Evolutionary conservation across 2,888 invertebrate species (phyloP).

Genomic region (Epistrophe eligans): DNA sequence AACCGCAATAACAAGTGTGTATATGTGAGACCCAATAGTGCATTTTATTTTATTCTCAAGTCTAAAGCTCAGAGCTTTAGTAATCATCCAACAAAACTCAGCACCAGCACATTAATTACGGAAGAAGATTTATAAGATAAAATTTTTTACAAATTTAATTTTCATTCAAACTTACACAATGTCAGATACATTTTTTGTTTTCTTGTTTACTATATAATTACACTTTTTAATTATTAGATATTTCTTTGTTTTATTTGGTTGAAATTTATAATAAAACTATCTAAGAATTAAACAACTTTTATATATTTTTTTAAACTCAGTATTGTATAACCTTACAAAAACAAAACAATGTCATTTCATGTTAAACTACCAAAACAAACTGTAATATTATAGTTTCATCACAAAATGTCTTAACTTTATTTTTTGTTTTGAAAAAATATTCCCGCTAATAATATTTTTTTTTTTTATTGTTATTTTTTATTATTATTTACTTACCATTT

Average conservation of each 20-base stretch:
- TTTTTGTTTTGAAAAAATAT: constrained; percentile 8
- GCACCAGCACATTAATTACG: background rate
- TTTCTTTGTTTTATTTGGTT: background rate
- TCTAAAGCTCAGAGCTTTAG: no score
- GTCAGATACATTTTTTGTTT: background rate
- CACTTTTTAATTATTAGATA: background rate
- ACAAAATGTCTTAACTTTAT: background rate
- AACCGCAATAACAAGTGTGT: no score
- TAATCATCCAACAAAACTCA: background rate
- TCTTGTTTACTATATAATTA: background rate
- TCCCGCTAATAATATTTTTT: constrained; percentile 83
- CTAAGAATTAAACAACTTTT: background rate
- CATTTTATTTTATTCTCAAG: no score
- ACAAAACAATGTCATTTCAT: background rate
- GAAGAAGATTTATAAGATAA: background rate
- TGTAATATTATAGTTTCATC: background rate
- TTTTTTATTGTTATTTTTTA: constrained; percentile 52
- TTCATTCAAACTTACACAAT: background rate
- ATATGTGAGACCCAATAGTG: no score
- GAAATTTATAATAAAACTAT: background rate
- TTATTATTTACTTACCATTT: constrained; percentile 86
- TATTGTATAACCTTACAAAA: no score
- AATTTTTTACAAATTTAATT: background rate
- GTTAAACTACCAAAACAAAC: constrained; percentile 14
- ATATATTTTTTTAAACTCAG: background rate